A percentile compares a stretch with the other conserved stretches of the same genome.
Conservation (phyloP, 2,888 invertebrate genomes). For the Tachystola acroxantha region DNA sequence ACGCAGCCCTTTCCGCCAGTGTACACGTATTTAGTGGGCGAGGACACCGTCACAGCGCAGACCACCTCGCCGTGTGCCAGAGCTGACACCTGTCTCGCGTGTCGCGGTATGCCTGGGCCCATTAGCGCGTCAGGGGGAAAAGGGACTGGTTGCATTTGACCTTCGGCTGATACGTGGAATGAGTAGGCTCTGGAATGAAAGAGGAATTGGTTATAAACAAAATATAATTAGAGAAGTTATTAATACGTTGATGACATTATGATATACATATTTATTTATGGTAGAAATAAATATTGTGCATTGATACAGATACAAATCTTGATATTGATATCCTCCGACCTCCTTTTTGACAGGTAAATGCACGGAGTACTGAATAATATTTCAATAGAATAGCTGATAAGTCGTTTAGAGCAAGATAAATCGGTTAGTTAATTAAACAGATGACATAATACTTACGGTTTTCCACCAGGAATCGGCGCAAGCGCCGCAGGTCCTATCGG, state of each 20-base stretch:
- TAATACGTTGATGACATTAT: too few relatives aligned
- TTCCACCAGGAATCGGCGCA: constrained; percentile 87
- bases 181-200: constrained; percentile 89
- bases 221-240: too few relatives aligned
- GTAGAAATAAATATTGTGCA: too few relatives aligned
- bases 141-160: constrained; percentile 94
- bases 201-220: background rate
- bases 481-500: constrained; percentile 77
- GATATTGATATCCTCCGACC: too few relatives aligned
- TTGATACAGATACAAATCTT: too few relatives aligned
- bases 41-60: constrained; percentile 97
- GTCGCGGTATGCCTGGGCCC: constrained; percentile 95
- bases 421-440: too few relatives aligned
- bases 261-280: too few relatives aligned
- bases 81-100: constrained; percentile 94
- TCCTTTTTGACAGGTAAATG: too few relatives aligned
- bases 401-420: too few relatives aligned
- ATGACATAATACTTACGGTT: constrained; percentile 92
- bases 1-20: constrained; percentile 98
- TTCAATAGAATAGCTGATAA: too few relatives aligned
- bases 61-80: constrained; percentile 97
- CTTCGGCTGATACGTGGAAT: constrained; percentile 94
- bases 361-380: too few relatives aligned
- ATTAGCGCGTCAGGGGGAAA: constrained; percentile 96
- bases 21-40: constrained; percentile 95